Percentiles rank a stretch among this genome's conserved stretches.
Evolutionary conservation across 2,888 invertebrate genomes (phyloP).

Genomic region (Idaea dimidiata): DNA sequence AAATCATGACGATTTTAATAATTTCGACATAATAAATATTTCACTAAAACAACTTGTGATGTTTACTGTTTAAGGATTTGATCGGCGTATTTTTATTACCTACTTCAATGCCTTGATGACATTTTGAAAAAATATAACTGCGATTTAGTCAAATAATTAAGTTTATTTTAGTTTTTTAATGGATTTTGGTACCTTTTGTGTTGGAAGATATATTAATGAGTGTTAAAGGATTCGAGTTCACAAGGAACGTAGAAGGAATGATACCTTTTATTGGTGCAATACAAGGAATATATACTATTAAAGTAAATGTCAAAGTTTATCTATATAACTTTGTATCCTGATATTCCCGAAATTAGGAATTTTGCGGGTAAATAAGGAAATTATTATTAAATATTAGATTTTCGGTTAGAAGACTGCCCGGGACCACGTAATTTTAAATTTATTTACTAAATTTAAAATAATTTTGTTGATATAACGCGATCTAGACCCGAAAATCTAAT

Average conservation of each 20-base stretch:
- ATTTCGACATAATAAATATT: slow-evolving; percentile 47
- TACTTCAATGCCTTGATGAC: slow-evolving; percentile 17
- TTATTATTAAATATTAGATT: no score
- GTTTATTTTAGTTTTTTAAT: slow-evolving; percentile 12
- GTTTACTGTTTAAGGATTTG: slow-evolving; percentile 45
- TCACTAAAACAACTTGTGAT: slow-evolving; percentile 48
- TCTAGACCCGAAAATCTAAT: no score
- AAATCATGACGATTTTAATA: slow-evolving; percentile 46
- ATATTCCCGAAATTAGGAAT: no score
- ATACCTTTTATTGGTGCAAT: neutral
- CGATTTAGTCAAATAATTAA: slow-evolving; percentile 23
- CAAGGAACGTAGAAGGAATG: neutral
- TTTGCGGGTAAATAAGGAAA: no score
- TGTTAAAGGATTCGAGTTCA: neutral
- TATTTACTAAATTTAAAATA: no score
- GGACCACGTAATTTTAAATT: no score
- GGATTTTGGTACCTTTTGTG: neutral
- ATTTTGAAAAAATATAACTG: slow-evolving; percentile 4
- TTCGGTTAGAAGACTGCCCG: no score
- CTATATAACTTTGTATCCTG: no score
- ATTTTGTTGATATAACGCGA: no score
- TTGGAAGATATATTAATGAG: neutral
- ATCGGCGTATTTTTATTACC: slow-evolving; percentile 36
- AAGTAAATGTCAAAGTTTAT: no score
- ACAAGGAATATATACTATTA: neutral